Percentiles rank a stretch among this genome's conserved stretches.
These are phyloP conservation scores for Felis chaus DNA, from an alignment of 2,113 vertebrate genomes.

Conservation along the genomic window DNA sequence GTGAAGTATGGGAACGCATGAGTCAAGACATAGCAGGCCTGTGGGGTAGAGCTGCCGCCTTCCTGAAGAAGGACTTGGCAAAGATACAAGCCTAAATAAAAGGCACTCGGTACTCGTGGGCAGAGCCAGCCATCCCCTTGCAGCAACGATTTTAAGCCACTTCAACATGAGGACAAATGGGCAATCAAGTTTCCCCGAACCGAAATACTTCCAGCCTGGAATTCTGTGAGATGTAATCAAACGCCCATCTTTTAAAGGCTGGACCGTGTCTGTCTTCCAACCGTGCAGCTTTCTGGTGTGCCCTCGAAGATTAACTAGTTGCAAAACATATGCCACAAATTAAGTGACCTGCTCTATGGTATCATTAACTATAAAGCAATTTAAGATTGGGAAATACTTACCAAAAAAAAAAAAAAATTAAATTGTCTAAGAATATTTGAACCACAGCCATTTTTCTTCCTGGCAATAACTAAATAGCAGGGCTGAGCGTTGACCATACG, in stretches of 20 bases:
- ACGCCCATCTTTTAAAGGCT: not conserved
- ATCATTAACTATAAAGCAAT: not conserved
- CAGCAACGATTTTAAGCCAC: not conserved
- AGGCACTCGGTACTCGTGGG: not conserved
- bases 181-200: not conserved
- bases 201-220: not conserved
- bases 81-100: not conserved
- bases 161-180: not conserved
- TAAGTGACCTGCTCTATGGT: not conserved
- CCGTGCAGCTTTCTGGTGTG: no score
- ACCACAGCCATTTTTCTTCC: not conserved
- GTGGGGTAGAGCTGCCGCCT: not conserved
- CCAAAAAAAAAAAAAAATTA: not conserved
- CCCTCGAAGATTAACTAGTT: not conserved
- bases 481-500: not conserved
- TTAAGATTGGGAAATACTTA: not conserved
- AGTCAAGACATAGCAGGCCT: not conserved
- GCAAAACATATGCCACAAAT: not conserved
- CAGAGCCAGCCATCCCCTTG: not conserved
- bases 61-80: not conserved
- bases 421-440: not conserved
- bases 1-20: not conserved
- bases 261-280: not conserved
- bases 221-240: not conserved
- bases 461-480: not conserved